Evolutionary conservation across 2,888 invertebrate genomes (phyloP).

Genomic region (Macropis europaea): DNA sequence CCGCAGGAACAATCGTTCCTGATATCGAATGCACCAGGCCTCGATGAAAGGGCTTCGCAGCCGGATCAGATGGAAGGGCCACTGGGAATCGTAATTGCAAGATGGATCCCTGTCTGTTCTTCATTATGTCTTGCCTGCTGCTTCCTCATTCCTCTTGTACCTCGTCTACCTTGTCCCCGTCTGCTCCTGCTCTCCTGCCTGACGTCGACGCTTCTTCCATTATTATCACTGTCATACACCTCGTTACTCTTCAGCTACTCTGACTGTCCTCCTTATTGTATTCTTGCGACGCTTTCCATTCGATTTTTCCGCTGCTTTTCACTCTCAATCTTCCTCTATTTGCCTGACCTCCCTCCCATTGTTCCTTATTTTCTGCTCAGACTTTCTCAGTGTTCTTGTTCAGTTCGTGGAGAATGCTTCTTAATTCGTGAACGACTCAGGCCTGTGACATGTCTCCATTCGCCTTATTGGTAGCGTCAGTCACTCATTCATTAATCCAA

Average conservation of each 20-base stretch:
- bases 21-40: constrained; percentile 53
- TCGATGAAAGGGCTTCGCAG: constrained; percentile 38
- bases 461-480: too few species aligned
- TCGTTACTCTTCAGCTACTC: too few species aligned
- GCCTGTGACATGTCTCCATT: too few species aligned
- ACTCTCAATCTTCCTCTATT: not conserved
- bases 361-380: not conserved
- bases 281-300: too few species aligned
- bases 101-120: constrained; percentile 44
- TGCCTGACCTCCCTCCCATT: not conserved
- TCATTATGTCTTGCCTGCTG: constrained; percentile 22
- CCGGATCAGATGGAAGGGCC: constrained; percentile 30
- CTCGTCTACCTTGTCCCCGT: not conserved
- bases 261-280: too few species aligned
- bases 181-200: not conserved
- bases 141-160: not conserved
- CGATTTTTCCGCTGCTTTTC: not conserved
- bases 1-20: constrained; percentile 49
- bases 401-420: too few species aligned
- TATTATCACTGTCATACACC: not conserved
- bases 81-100: constrained; percentile 44
- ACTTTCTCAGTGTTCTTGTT: too few species aligned
- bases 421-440: too few species aligned
- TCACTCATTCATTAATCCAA: too few species aligned
- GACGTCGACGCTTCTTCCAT: not conserved